These are phyloP conservation scores for Harpagoxenus sublaevis DNA, from an alignment of 2,888 invertebrate genomes.

Conservation along the genomic window DNA sequence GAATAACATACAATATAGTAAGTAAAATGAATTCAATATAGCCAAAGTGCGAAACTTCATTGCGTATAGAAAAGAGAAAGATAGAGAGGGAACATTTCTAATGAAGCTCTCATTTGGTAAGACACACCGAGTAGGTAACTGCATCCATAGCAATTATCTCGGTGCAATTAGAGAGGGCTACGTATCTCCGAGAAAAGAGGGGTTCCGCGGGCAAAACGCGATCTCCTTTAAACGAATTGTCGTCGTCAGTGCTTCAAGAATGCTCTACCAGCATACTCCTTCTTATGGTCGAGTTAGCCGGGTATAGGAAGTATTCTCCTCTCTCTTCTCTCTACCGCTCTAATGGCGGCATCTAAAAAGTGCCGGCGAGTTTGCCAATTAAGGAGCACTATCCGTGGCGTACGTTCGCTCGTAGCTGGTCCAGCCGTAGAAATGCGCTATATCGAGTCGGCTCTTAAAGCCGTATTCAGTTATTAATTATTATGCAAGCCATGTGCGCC, in stretches of 20 bases:
- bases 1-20: background rate
- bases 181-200: conserved; percentile 59
- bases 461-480: conserved; percentile 68
- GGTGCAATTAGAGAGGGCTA: conserved; percentile 67
- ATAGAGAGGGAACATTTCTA: background rate
- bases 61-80: background rate
- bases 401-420: conserved; percentile 56
- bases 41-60: background rate
- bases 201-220: conserved; percentile 58
- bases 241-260: conserved; percentile 60
- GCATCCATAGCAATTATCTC: conserved; percentile 65
- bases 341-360: conserved; percentile 63
- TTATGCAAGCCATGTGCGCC: conserved; percentile 64
- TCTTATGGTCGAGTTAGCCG: conserved; percentile 66
- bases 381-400: conserved; percentile 65
- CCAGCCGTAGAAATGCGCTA: conserved; percentile 60
- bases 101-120: conserved; percentile 63
- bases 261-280: conserved; percentile 67
- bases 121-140: conserved; percentile 43
- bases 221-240: conserved; percentile 53
- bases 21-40: background rate
- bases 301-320: conserved; percentile 27
- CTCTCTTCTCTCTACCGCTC: conserved; percentile 40
- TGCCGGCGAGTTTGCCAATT: conserved; percentile 68
- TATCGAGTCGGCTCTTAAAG: conserved; percentile 47